Base-by-base conservation (phyloP, 1,140 invertebrate genomes). In the Aleiodes sp. region DNA sequence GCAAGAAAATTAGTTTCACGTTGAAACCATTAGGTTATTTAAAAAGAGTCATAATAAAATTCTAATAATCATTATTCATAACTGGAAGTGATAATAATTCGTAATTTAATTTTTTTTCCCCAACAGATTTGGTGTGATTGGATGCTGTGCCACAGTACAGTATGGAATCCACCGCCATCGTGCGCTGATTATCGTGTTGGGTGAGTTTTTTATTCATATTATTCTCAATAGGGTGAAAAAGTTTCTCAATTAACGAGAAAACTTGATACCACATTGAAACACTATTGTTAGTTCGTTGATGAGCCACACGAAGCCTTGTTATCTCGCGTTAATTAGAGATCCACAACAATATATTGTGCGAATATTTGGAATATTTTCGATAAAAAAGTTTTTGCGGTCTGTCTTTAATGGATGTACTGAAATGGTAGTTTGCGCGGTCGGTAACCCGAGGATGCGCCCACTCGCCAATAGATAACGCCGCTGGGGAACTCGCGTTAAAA, bases 91-190 rank as follows among this genome's bases (percentile, higher is more conserved):
- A 67, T 35, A 57, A 59, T 24, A 14, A 52, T 62, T 46, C 37
- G n/a, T 43, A 60, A 37, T 41, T 59, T 35, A 37, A 63, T 67
- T 62, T 61, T 16, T 80, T 84, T 1, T n/a, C n/a, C n/a, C n/a
- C n/a, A n/a, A n/a, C 76, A 92, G 91, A 90, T 94, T 69, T 96
- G 94, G 94, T 94, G 93, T 79, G 94, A 97, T 82, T 96, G 94
- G 95, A 92, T 96, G 91, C 87, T 94, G 43, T 94, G 93, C 80
- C 93, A 96, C 80, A 91, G 90, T 74, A 87, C 88, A 21, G 88
- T 95, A 35, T 96, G 94, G 94, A 94, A 95, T 86, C 94, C 94
- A 28, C 93, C 93, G 29, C 94, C 94, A 37, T 90, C 90, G 16
- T 92, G 92, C 66, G 88, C 90, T 57, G 93, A 94, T 83, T 94